Conservation (phyloP, 2,888 invertebrate genomes). For the Brenthis ino region DNA sequence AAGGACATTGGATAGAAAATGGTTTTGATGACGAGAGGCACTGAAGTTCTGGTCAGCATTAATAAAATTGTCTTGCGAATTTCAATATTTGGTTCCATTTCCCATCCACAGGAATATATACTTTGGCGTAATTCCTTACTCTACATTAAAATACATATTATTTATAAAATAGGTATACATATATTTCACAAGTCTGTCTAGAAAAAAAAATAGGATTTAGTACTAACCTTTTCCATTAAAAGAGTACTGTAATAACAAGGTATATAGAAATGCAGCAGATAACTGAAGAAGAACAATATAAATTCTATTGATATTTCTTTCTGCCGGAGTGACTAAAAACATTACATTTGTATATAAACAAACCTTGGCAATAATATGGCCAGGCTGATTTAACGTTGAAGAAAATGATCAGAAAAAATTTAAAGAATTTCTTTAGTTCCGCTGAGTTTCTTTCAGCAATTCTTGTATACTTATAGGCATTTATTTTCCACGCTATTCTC, state of each 20-base stretch:
- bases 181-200: background rate
- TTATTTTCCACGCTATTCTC: too few relatives aligned
- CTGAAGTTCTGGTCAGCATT: slow-evolving; percentile 60
- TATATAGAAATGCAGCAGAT: slow-evolving; percentile 56
- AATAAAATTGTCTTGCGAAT: slow-evolving; percentile 56
- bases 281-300: slow-evolving; percentile 51
- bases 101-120: slow-evolving; percentile 66
- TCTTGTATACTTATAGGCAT: too few relatives aligned
- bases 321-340: slow-evolving; percentile 53
- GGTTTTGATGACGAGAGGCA: slow-evolving; percentile 58
- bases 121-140: slow-evolving; percentile 56
- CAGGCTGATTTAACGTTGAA: slow-evolving; percentile 13
- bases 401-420: background rate
- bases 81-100: slow-evolving; percentile 48
- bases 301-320: slow-evolving; percentile 58
- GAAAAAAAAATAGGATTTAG: background rate
- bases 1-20: slow-evolving; percentile 62
- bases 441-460: too few relatives aligned
- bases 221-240: slow-evolving; percentile 62
- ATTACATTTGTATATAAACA: background rate
- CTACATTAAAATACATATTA: slow-evolving; percentile 44
- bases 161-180: background rate
- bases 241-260: slow-evolving; percentile 67
- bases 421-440: too few relatives aligned
- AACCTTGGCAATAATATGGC: slow-evolving; percentile 6